A percentile compares a stretch with the other conserved stretches of the same genome.
Evolutionary conservation across 2,888 invertebrate species (phyloP).

Genomic region (Drosophila kuntzei): DNA sequence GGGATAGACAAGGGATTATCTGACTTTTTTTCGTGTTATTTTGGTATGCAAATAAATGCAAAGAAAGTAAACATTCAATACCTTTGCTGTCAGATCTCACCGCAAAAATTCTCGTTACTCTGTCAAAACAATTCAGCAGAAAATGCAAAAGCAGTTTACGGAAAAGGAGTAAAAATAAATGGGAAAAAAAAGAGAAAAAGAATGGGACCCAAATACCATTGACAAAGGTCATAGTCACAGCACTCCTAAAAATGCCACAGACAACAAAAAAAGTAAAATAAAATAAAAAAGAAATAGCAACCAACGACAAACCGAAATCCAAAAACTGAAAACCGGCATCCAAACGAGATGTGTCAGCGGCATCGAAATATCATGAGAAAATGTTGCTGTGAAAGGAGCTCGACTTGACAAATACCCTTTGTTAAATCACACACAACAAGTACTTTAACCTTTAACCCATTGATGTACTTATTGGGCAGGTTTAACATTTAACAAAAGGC

Average conservation of each 20-base stretch:
- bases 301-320: slow-evolving; percentile 32
- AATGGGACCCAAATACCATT: slow-evolving; percentile 67
- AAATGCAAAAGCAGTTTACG: slow-evolving; percentile 43
- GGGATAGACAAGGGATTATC: slow-evolving; percentile 5
- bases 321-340: slow-evolving; percentile 51
- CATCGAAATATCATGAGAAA: slow-evolving; percentile 54
- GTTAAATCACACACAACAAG: not conserved
- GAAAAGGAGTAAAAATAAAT: slow-evolving; percentile 15
- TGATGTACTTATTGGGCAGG: not conserved
- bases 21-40: slow-evolving; percentile 1
- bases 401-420: slow-evolving; percentile 28
- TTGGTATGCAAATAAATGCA: slow-evolving; percentile 41
- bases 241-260: slow-evolving; percentile 57
- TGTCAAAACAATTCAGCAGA: slow-evolving; percentile 47
- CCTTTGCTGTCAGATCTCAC: slow-evolving; percentile 23
- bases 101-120: slow-evolving; percentile 38
- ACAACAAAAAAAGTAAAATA: slow-evolving; percentile 29
- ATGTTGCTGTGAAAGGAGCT: not conserved
- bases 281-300: slow-evolving; percentile 25
- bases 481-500: slow-evolving; percentile 10
- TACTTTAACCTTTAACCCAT: not conserved
- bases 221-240: slow-evolving; percentile 76
- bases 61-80: slow-evolving; percentile 26
- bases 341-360: slow-evolving; percentile 57
- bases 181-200: slow-evolving; percentile 24